Base-by-base conservation (phyloP, 2,888 invertebrate species). In the Tryphoninae sp. region DNA sequence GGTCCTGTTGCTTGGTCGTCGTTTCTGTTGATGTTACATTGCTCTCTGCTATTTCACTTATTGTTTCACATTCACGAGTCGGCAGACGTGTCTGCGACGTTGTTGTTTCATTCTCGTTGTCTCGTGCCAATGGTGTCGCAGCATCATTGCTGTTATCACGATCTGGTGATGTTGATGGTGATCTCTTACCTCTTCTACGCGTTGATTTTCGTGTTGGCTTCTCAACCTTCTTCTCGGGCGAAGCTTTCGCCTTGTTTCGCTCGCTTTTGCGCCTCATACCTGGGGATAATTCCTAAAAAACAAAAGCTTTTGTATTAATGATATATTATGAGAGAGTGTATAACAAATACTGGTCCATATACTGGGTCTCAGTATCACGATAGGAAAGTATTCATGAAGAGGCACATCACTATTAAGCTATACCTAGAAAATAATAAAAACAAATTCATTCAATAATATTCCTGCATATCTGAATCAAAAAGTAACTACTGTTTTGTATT, bases 261-360 rank as follows among this genome's bases (percentile, higher is more conserved):
- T 93, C 95, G 92, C 94, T 96, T 92, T 96, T 96, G 86, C 96
- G 95, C 91, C 96, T 95, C 96, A 96, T 96, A 84, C 88, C 90
- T 90, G 42, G 16, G 2, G 7, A 59, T 33, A 42, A 53, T 9
- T 69, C 22, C 2, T 3, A 8, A 16, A 55, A 55, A 7, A 51
- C 2, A 26, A 26, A 26, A 26, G 26, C 3, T 3, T 26, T 2
- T 26, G 1, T 26, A 26, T 26, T 3, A 26, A 26, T 2, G 3
- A 3, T 2, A 3, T 26, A 26, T 26, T 26, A 26, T 26, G 3
- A 26, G 26, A 1, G 26, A 26, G 2, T 26, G 26, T 26, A 26
- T 26, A 26, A 26, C 26, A 26, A 26, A 26, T 3, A 26, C 26
- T 26, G 26, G 26, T 26, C 3, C 3, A 26, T 26, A 26, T 26